Conservation (phyloP, 2,113 vertebrate species). For the Podocnemis expansa region DNA sequence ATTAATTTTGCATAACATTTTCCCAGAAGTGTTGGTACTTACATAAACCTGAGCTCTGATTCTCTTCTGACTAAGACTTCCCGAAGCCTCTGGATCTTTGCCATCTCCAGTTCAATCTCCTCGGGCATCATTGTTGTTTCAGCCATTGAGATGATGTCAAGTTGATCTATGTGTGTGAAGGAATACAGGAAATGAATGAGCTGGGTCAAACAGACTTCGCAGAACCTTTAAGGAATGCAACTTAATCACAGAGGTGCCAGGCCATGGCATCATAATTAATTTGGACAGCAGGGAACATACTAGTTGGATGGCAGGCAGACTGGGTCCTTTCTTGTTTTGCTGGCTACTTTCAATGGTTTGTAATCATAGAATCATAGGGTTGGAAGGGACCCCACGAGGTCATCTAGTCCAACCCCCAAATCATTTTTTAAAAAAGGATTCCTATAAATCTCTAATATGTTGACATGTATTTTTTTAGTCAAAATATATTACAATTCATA, state of each 20-base stretch:
- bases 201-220: conserved; percentile 3
- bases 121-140: conserved; percentile 96
- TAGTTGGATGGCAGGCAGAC: background rate
- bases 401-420: too few relatives aligned
- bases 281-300: conserved; percentile 7
- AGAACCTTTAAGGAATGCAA: background rate
- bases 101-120: conserved; percentile 97
- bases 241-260: conserved; percentile 18
- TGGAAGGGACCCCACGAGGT: too few relatives aligned
- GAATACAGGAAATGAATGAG: conserved; percentile 30
- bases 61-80: conserved; percentile 96
- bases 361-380: too few relatives aligned
- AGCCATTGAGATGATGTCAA: conserved; percentile 94
- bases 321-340: background rate
- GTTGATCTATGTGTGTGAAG: conserved; percentile 81
- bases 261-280: conserved; percentile 25
- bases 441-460: background rate
- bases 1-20: conserved; percentile 62
- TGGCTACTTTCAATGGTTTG: background rate
- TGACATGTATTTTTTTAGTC: background rate
- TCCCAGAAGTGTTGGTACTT: conserved; percentile 74
- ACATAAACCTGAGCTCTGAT: conserved; percentile 99
- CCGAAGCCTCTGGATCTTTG: conserved; percentile 93
- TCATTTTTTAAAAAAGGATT: too few relatives aligned
- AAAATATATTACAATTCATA: background rate